phyloP scores from a whole-genome alignment of 2,113 vertebrate genomes.

The Myiopsitta monachus region DNA sequence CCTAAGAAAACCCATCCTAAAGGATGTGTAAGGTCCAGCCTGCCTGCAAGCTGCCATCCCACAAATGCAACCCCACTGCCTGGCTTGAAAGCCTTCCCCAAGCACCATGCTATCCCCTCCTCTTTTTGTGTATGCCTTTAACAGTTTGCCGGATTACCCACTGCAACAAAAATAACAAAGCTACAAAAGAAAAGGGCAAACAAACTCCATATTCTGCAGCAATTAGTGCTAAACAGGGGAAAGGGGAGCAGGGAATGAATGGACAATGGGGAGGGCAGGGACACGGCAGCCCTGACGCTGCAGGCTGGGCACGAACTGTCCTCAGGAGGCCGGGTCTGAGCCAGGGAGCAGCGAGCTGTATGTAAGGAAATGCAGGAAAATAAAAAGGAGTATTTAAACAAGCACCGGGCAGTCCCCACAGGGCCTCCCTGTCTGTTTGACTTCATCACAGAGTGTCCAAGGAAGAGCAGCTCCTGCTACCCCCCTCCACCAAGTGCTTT shows the following conservation, averaged over 20 bases:
- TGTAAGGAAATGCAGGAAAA: background rate
- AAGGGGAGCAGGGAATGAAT: slow-evolving; percentile 40
- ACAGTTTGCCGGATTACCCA: slow-evolving; percentile 27
- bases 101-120: background rate
- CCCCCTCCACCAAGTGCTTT: background rate
- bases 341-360: background rate
- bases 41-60: background rate
- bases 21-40: background rate
- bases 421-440: background rate
- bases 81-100: background rate
- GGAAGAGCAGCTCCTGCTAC: background rate
- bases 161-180: slow-evolving; percentile 64
- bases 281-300: background rate
- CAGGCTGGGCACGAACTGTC: slow-evolving; percentile 8
- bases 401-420: background rate
- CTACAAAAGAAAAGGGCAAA: slow-evolving; percentile 38
- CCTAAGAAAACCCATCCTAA: background rate
- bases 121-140: background rate
- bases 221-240: slow-evolving; percentile 54
- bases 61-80: background rate
- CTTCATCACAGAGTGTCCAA: background rate
- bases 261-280: slow-evolving; percentile 28
- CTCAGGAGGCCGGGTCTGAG: background rate
- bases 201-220: slow-evolving; percentile 6
- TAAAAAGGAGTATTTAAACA: slow-evolving; percentile 59